Base-by-base conservation (phyloP, 2,888 invertebrate genomes). In the Falcaria lacertinaria region DNA sequence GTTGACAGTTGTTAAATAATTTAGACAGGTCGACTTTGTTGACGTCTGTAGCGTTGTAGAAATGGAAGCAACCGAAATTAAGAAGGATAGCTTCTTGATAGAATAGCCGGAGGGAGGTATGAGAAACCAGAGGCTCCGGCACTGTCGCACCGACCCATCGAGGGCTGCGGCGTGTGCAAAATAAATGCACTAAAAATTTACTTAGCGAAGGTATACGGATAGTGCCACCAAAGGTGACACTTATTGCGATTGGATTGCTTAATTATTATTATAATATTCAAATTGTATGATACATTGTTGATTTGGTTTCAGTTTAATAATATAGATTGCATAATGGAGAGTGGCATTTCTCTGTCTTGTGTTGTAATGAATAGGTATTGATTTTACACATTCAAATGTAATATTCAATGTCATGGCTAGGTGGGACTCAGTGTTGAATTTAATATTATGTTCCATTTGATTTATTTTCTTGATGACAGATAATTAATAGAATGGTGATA, bases 131-230 rank as follows among this genome's bases (percentile, higher is more conserved):
- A 8, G 34, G 19, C 15, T n/a, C n/a, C 16, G 11, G 28, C 11
- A 7, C 11, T 11, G 28, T 7, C 11, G 28, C 28, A 7, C 11
- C 8, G 28, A 17, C 36, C 17, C 17, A 8, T 36, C 3, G 28
- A 7, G 28, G 28, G 11, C 28, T 28, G 11, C 11, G 14, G 22
- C 52, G 60, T 51, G 71, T 76, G 74, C 75, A 75, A 65, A 52
- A 64, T 61, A 68, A 68, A 59, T 73, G 76, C 79, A 78, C 71
- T 75, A 57, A 37, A 75, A 77, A 64, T 61, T 76, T 69, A 77
- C 67, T 75, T 80, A 82, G 81, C 69, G 73, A 83, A 77, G 65
- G 82, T 85, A 85, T 86, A 85, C 78, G 79, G 78, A 78, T 71
- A 72, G 60, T 65, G 68, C 69, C 75, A 80, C 80, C 80, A 71